Evolutionary conservation across 2,888 invertebrate genomes (phyloP).

Genomic region (Zygogramma bicolorata): DNA sequence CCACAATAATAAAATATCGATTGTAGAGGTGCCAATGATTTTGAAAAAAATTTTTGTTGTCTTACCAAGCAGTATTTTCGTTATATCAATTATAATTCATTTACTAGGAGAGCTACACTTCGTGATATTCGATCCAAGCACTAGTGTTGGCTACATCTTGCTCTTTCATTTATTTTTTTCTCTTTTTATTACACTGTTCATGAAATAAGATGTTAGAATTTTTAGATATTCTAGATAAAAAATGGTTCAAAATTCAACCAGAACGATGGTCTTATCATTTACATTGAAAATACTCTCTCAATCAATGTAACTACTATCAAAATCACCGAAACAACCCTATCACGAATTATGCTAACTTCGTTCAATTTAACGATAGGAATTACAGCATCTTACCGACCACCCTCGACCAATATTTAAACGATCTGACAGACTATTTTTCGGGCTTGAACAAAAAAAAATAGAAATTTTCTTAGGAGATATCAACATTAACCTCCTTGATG

Average conservation of each 20-base stretch:
- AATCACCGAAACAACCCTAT: background rate
- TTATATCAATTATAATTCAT: background rate
- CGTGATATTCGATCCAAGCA: no score
- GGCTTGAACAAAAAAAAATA: background rate
- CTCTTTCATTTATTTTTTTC: no score
- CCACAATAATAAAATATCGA: background rate
- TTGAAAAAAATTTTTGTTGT: no score
- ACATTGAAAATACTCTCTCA: background rate
- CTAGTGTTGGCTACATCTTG: no score
- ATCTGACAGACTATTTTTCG: background rate
- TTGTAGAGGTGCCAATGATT: background rate
- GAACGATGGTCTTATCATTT: conserved; percentile 11
- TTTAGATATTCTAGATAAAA: background rate
- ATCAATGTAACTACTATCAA: background rate
- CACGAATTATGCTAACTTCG: background rate
- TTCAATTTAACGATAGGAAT: conserved; percentile 3
- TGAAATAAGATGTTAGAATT: background rate
- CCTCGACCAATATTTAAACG: conserved; percentile 1
- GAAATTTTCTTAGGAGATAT: background rate
- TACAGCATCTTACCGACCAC: background rate
- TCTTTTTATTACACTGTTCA: no score
- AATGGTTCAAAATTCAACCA: background rate
- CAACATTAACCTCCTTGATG: background rate
- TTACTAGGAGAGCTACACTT: background rate
- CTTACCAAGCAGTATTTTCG: no score